Evolutionary conservation across 2,797 vertebrate genomes (phyloP).

Genomic region (Parambassis ranga): DNA sequence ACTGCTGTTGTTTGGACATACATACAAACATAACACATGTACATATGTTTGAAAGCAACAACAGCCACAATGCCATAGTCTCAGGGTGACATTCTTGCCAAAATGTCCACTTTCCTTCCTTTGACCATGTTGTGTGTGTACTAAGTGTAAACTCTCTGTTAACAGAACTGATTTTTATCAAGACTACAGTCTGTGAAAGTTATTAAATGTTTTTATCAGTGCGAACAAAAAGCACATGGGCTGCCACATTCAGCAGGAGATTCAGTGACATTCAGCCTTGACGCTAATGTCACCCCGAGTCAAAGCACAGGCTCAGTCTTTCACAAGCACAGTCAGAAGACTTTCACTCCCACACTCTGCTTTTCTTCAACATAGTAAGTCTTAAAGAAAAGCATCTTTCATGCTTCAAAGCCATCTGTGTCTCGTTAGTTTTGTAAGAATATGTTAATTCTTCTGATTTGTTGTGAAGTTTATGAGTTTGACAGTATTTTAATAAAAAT

Average conservation of each 20-base stretch:
- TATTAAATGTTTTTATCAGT: background rate
- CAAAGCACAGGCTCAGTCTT: conserved; percentile 39
- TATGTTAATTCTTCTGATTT: conserved; percentile 1
- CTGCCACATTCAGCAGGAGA: conserved; percentile 11
- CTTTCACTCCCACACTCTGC: conserved; percentile 38
- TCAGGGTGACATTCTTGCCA: background rate
- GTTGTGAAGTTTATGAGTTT: too few relatives aligned
- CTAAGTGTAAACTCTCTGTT: background rate
- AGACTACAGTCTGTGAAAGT: background rate
- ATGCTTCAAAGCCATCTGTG: conserved; percentile 3
- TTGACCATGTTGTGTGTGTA: background rate
- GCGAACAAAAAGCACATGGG: conserved; percentile 17
- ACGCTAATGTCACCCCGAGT: conserved; percentile 33
- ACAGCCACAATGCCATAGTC: background rate
- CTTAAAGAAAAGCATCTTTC: conserved; percentile 30
- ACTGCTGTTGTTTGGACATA: background rate
- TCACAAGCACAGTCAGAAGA: conserved; percentile 21
- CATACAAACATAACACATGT: too few relatives aligned
- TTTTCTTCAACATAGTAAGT: conserved; percentile 17
- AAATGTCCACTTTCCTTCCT: background rate
- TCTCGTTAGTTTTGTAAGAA: conserved; percentile 4
- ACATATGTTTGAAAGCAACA: background rate
- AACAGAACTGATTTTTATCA: background rate
- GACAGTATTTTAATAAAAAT: too few relatives aligned
- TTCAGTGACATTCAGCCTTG: conserved; percentile 49